Base-by-base conservation (phyloP, 2,797 vertebrate species). In the Poeciliopsis turneri region DNA sequence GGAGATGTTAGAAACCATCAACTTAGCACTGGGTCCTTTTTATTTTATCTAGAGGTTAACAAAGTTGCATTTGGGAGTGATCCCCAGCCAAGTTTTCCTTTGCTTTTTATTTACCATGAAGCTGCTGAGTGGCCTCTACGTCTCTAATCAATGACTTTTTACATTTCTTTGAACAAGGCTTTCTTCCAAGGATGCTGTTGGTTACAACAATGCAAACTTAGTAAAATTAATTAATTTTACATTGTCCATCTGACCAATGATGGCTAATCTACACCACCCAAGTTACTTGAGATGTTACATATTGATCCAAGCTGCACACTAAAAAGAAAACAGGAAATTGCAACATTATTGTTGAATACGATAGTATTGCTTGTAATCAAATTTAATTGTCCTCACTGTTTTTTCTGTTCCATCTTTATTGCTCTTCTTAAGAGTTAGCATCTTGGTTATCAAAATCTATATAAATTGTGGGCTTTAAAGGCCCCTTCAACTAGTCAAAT, bases 21-120 rank as follows among this genome's bases (percentile, higher is more conserved):
- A 33, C n/a, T 30, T 23, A 59, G n/a, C 55, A 30, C n/a, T 59
- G 28, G 43, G 11, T 30, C 68, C 64, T 7, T 78, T 16, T 51
- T 46, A 3, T 55, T 55, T 72, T 45, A 47, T 30, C 61, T 68
- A 25, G 46, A 33, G 72, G 9, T 18, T 12, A 9, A 49, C 10
- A 77, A 66, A 75, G 30, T 43, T 77, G 9, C 68, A 45, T 45
- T 70, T 66, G 59, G 59, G 23, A 45, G 39, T 7, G 41, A 43
- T 41, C 11, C 4, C 66, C 10, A 41, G 11, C 39, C 36, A 68
- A 6, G 11, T 43, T 68, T 68, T 68, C 23, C 12, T 43, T 23
- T 43, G 66, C 10, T 25, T 69, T 12, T 43, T 43, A 25, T 68
- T 39, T 68, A 25, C 33, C 39, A 41, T 68, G 9, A 68, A n/a